phyloP scores from a whole-genome alignment of 2,797 vertebrate genomes.

The Schizopygopsis malacanthus region DNA sequence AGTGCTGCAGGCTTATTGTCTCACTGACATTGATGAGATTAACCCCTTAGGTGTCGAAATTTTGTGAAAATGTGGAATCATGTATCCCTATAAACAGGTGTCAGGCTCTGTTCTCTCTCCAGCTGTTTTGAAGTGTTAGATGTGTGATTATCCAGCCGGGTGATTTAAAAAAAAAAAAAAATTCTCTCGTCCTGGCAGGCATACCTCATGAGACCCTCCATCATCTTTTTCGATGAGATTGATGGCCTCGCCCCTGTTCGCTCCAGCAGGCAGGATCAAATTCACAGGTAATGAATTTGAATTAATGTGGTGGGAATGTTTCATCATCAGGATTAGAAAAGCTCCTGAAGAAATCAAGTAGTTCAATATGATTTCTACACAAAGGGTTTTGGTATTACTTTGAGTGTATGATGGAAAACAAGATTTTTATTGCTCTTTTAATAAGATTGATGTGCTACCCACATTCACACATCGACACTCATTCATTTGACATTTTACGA shows the following conservation, averaged over 20 bases:
- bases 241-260: slow-evolving; percentile 99
- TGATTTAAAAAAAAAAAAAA: too few species aligned
- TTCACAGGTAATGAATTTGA: slow-evolving; percentile 87
- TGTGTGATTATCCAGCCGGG: slow-evolving; percentile 33
- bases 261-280: slow-evolving; percentile 98
- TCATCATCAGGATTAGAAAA: slow-evolving; percentile 15
- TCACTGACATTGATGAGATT: too few species aligned
- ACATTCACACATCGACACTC: not conserved
- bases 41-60: too few species aligned
- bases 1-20: too few species aligned
- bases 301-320: not conserved
- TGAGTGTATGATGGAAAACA: not conserved
- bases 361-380: not conserved
- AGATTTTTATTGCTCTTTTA: not conserved
- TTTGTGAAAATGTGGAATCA: not conserved
- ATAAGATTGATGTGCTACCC: not conserved
- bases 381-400: not conserved
- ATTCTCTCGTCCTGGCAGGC: slow-evolving; percentile 83
- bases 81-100: not conserved
- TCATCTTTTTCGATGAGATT: slow-evolving; percentile 99
- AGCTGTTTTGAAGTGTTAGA: not conserved
- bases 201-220: slow-evolving; percentile 98
- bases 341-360: not conserved
- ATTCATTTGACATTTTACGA: not conserved
- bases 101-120: not conserved